Evolutionary conservation across 2,888 invertebrate species (phyloP).

Genomic region (Argynnis bischoffii): DNA sequence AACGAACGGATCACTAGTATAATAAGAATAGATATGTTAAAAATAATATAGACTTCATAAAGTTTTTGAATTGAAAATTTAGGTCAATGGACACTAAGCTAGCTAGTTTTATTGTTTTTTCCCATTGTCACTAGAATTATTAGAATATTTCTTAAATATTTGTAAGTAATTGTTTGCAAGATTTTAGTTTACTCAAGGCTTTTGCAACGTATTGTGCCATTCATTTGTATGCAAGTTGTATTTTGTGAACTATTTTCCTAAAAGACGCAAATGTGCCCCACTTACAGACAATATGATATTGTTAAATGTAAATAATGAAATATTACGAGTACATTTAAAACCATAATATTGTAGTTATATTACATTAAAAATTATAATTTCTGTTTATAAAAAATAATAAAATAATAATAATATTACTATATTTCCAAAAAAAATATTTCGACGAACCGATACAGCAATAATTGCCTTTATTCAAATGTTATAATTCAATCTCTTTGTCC

Average conservation of each 20-base stretch:
- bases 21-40: too few species aligned
- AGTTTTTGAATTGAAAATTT: background rate
- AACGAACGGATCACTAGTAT: too few species aligned
- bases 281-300: slow-evolving; percentile 11
- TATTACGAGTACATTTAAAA: background rate
- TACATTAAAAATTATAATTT: background rate
- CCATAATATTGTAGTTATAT: background rate
- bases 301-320: slow-evolving; percentile 3
- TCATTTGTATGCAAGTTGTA: slow-evolving; percentile 30
- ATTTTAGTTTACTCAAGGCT: slow-evolving; percentile 11
- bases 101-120: background rate
- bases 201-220: slow-evolving; percentile 23
- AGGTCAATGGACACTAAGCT: background rate
- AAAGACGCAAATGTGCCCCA: slow-evolving; percentile 20
- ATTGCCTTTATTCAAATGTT: too few species aligned
- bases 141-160: slow-evolving; percentile 19
- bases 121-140: slow-evolving; percentile 6
- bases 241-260: slow-evolving; percentile 28
- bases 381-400: background rate
- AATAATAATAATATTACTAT: too few species aligned
- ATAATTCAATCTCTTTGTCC: too few species aligned
- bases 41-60: too few species aligned
- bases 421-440: too few species aligned
- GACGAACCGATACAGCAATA: too few species aligned
- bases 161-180: slow-evolving; percentile 18